A percentile compares a stretch with the other conserved stretches of the same genome.
Evolutionary conservation across 92 coral and sea anemone species (phyloP).

Genomic region (Isaurus tuberculatus): DNA sequence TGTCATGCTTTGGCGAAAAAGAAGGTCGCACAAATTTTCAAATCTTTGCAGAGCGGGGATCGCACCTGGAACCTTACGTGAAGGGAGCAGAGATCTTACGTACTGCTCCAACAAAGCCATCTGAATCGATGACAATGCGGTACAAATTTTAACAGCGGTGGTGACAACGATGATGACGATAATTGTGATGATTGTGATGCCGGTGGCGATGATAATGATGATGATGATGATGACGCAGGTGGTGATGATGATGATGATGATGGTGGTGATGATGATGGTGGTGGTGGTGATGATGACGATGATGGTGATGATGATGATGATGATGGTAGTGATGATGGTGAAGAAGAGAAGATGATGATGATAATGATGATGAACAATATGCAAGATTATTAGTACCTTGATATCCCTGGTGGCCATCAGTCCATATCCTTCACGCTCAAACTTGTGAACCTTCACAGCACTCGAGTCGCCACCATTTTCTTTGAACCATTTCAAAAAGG

Average conservation of each 20-base stretch:
- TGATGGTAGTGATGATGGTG: not conserved
- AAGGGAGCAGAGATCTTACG: no score
- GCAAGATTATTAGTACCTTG: constrained; percentile 48
- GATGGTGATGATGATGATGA: not conserved
- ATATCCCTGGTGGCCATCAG: constrained; percentile 70
- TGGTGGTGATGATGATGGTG: not conserved
- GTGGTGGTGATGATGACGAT: not conserved
- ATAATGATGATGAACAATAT: not conserved
- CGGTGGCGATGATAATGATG: not conserved
- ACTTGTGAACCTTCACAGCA: constrained; percentile 67
- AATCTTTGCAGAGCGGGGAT: no score
- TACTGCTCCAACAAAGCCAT: no score
- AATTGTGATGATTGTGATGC: not conserved
- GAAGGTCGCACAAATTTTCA: no score
- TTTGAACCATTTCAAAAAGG: constrained; percentile 80
- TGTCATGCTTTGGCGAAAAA: no score
- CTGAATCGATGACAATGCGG: not conserved
- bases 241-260: not conserved
- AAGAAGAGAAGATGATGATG: not conserved
- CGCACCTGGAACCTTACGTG: no score
- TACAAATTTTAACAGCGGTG: not conserved
- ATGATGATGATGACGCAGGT: no score
- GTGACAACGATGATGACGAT: not conserved
- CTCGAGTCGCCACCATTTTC: constrained; percentile 79
- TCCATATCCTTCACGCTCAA: constrained; percentile 78